A percentile compares a stretch with the other conserved stretches of the same genome.
Conservation (phyloP, 2,888 invertebrate genomes). For the Ceramica pisi region DNA sequence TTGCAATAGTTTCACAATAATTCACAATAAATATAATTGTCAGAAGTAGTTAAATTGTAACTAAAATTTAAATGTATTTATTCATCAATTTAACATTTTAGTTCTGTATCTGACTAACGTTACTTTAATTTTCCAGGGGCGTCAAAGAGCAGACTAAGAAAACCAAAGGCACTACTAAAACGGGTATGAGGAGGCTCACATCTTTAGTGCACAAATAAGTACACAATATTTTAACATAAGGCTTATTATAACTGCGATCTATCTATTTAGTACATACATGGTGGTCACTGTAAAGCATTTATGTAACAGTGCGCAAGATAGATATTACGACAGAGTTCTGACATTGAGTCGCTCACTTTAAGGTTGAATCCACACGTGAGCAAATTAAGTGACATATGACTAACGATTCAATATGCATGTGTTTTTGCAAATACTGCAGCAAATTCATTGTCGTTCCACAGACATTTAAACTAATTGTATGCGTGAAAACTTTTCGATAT, state of each 20-base stretch:
- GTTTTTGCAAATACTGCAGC: slow-evolving; percentile 38
- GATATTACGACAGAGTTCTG: slow-evolving; percentile 32
- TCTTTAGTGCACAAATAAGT: slow-evolving; percentile 87
- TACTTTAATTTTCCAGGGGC: slow-evolving; percentile 78
- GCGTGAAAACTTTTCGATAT: slow-evolving; percentile 51
- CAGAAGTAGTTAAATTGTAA: slow-evolving; percentile 15
- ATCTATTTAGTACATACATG: slow-evolving; percentile 62
- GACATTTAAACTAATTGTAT: slow-evolving; percentile 19
- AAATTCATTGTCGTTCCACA: slow-evolving; percentile 26
- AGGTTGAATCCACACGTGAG: slow-evolving; percentile 25
- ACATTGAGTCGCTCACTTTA: slow-evolving; percentile 10
- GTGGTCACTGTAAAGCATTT: slow-evolving; percentile 51
- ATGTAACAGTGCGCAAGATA: slow-evolving; percentile 55
- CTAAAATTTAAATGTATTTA: slow-evolving; percentile 2
- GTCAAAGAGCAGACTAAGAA: slow-evolving; percentile 89
- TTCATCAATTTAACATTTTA: not conserved
- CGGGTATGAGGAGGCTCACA: slow-evolving; percentile 84
- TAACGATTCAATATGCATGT: slow-evolving; percentile 50
- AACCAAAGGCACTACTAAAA: slow-evolving; percentile 85
- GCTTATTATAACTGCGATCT: slow-evolving; percentile 66
- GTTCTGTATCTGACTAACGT: slow-evolving; percentile 10
- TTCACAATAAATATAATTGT: not conserved
- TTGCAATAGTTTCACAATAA: not conserved
- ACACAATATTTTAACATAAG: slow-evolving; percentile 67
- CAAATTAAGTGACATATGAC: slow-evolving; percentile 23